A percentile compares a stretch with the other conserved stretches of the same genome.
phyloP scores from a whole-genome alignment of 2,888 invertebrate genomes.

The Lithophane leautieri region DNA sequence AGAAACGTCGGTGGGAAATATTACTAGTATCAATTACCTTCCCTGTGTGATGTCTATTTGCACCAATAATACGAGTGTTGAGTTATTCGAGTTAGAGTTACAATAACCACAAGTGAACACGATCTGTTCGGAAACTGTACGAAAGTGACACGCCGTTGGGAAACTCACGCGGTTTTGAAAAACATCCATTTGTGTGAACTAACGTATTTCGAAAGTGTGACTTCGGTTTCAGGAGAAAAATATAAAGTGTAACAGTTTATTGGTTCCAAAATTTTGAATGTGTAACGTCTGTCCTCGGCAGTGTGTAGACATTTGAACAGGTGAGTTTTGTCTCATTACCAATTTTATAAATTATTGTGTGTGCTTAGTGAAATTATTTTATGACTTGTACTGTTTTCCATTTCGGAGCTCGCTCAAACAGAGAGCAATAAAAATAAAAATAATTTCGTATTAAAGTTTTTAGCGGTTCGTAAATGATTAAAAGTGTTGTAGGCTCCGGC shows the following conservation, averaged over 20 bases:
- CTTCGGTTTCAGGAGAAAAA: constrained; percentile 69
- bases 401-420: constrained; percentile 25
- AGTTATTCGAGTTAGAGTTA: constrained; percentile 83
- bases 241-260: constrained; percentile 69
- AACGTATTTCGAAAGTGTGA: constrained; percentile 74
- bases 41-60: constrained; percentile 85
- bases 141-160: constrained; percentile 87
- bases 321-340: constrained; percentile 60
- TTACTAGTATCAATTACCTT: constrained; percentile 86
- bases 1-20: constrained; percentile 82
- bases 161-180: constrained; percentile 86
- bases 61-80: constrained; percentile 82
- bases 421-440: constrained; percentile 42
- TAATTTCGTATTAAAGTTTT: constrained; percentile 32
- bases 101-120: constrained; percentile 88
- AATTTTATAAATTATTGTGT: constrained; percentile 42
- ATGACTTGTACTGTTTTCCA: constrained; percentile 27
- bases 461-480: constrained; percentile 41
- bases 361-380: constrained; percentile 44
- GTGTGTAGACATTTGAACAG: constrained; percentile 64
- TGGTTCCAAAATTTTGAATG: constrained; percentile 61
- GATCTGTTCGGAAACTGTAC: constrained; percentile 83
- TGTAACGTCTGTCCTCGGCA: constrained; percentile 51
- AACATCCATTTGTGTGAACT: constrained; percentile 78
- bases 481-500: constrained; percentile 32